These are phyloP conservation scores for Trachythela sp. DNA, from an alignment of 64 coral and sea anemone species.

Conservation along the genomic window DNA sequence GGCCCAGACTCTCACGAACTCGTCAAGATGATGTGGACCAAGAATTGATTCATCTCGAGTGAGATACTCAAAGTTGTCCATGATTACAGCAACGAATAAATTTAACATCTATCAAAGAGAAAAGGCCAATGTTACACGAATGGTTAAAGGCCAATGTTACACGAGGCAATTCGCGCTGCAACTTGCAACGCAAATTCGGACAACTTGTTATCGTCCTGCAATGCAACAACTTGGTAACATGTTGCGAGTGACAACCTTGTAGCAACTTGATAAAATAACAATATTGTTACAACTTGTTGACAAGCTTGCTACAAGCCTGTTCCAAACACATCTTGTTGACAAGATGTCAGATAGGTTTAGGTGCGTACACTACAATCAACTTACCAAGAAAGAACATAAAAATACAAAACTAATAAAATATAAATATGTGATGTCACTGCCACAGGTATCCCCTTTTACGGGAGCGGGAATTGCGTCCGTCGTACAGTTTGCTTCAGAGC, in stretches of 20 bases:
- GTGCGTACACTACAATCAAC: no score
- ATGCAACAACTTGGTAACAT: no score
- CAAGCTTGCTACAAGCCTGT: no score
- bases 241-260: no score
- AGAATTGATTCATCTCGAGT: slow-evolving; percentile 98
- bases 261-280: no score
- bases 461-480: neutral
- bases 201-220: neutral
- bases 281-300: no score
- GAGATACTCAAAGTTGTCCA: slow-evolving; percentile 99
- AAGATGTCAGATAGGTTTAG: no score
- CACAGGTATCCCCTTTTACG: slow-evolving; percentile 41
- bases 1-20: slow-evolving; percentile 97
- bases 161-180: no score
- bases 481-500: neutral
- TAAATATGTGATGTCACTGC: slow-evolving; percentile 65
- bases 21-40: slow-evolving; percentile 96
- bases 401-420: slow-evolving; percentile 96
- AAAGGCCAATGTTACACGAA: no score
- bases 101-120: slow-evolving; percentile 69
- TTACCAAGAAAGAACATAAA: slow-evolving; percentile 97
- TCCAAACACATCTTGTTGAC: no score
- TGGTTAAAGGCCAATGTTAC: no score
- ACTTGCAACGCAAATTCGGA: neutral
- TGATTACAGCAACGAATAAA: slow-evolving; percentile 96